Evolutionary conservation across 2,797 vertebrate genomes (phyloP).

Genomic region (Delichon dasypus): DNA sequence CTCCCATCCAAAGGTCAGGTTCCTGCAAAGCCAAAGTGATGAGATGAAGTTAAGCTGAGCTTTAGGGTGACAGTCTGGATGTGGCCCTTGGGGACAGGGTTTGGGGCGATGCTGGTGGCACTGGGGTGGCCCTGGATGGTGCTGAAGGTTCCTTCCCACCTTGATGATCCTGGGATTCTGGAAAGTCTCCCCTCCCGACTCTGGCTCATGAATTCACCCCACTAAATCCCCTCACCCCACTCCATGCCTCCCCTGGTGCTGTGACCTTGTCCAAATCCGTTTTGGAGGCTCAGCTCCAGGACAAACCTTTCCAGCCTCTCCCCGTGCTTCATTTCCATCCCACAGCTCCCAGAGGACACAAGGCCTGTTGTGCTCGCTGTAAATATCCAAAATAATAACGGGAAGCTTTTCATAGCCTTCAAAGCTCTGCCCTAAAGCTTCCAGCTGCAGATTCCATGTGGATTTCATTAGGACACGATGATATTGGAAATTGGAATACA

Average conservation of each 20-base stretch:
- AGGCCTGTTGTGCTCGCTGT: not conserved
- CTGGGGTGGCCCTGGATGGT: not conserved
- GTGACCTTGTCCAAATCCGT: not conserved
- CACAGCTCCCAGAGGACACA: not conserved
- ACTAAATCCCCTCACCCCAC: not conserved
- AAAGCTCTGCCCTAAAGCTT: slow-evolving; percentile 40
- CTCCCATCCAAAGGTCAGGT: no score
- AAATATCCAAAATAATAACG: slow-evolving; percentile 45
- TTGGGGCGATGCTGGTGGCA: rapidly evolving
- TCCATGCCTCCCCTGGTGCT: not conserved
- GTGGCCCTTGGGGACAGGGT: not conserved
- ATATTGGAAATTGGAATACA: not conserved
- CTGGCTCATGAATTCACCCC: not conserved
- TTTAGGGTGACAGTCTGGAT: not conserved
- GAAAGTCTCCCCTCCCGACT: not conserved
- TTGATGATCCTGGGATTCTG: not conserved
- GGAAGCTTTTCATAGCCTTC: slow-evolving; percentile 58
- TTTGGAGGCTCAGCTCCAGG: not conserved
- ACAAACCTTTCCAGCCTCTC: not conserved
- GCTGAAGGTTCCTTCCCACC: rapidly evolving
- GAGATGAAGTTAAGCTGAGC: no score
- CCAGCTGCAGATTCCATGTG: slow-evolving; percentile 49
- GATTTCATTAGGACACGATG: slow-evolving; percentile 36
- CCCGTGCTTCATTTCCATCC: not conserved
- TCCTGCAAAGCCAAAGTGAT: no score